phyloP scores from a whole-genome alignment of 2,888 invertebrate genomes.

The Actias luna region DNA sequence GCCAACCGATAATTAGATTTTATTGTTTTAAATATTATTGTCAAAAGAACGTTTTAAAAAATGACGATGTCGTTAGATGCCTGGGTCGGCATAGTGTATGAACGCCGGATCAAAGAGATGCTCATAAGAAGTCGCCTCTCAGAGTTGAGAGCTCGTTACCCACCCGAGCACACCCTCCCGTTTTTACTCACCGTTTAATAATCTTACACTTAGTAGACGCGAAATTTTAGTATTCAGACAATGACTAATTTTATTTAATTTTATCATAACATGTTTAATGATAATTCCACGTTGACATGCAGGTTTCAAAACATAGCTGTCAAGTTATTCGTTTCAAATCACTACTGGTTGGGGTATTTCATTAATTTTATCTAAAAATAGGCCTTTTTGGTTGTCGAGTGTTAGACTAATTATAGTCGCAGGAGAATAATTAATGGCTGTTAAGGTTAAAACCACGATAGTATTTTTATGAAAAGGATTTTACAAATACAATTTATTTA shows the following conservation, averaged over 20 bases:
- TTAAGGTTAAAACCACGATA: neutral
- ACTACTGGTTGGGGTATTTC: neutral
- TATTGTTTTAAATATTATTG: neutral
- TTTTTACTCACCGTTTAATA: slow-evolving; percentile 54
- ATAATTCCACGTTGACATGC: slow-evolving; percentile 3
- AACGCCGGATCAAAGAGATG: slow-evolving; percentile 71
- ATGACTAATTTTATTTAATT: slow-evolving; percentile 26
- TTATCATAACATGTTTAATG: neutral
- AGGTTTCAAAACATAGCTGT: neutral
- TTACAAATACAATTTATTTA: neutral
- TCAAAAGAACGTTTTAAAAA: slow-evolving; percentile 33
- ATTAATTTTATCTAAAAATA: neutral
- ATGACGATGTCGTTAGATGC: slow-evolving; percentile 60
- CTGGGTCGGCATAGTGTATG: slow-evolving; percentile 44
- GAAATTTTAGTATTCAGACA: slow-evolving; percentile 48
- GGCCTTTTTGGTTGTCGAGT: neutral
- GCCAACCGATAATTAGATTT: neutral
- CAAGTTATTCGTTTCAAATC: neutral
- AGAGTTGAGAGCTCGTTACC: slow-evolving; percentile 57
- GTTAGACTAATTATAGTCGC: neutral
- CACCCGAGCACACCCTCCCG: slow-evolving; percentile 44
- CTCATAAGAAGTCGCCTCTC: slow-evolving; percentile 62
- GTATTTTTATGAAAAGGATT: neutral
- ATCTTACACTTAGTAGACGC: slow-evolving; percentile 47
- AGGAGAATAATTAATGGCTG: neutral